phyloP scores from a whole-genome alignment of 2,888 invertebrate genomes.

The Formica aserva region DNA sequence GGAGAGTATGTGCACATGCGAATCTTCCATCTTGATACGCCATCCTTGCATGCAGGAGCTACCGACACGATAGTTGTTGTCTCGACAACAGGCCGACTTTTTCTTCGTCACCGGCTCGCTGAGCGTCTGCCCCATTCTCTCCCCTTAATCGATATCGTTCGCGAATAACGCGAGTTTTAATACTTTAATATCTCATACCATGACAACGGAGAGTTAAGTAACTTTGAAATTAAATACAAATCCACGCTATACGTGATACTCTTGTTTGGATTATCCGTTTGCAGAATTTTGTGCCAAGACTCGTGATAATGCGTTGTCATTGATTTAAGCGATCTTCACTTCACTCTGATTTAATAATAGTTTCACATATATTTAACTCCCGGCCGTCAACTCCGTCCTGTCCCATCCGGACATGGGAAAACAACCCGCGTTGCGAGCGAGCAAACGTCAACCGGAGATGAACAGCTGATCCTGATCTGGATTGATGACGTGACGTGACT shows the following conservation, averaged over 20 bases:
- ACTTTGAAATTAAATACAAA: background rate
- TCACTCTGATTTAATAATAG: slow-evolving; percentile 20
- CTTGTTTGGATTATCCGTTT: background rate
- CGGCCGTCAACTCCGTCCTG: background rate
- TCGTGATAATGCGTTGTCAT: background rate
- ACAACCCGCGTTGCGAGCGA: background rate
- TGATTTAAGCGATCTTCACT: background rate
- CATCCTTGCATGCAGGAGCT: slow-evolving; percentile 99
- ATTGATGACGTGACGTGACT: slow-evolving; percentile 3
- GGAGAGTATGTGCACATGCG: slow-evolving; percentile 97
- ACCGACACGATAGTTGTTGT: slow-evolving; percentile 92
- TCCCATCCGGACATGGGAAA: slow-evolving; percentile 8
- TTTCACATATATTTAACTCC: background rate
- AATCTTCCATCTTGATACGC: slow-evolving; percentile 99
- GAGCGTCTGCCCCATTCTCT: slow-evolving; percentile 97
- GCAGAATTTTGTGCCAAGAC: background rate
- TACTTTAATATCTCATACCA: background rate
- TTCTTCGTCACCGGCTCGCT: slow-evolving; percentile 98
- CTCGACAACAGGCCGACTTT: slow-evolving; percentile 93
- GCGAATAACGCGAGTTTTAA: background rate
- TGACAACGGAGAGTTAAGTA: background rate
- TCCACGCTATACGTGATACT: background rate
- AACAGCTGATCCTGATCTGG: slow-evolving; percentile 33
- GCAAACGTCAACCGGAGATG: slow-evolving; percentile 32
- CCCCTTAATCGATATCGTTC: background rate